phyloP scores from a whole-genome alignment of 2,888 invertebrate genomes.

The Anodontia alba region DNA sequence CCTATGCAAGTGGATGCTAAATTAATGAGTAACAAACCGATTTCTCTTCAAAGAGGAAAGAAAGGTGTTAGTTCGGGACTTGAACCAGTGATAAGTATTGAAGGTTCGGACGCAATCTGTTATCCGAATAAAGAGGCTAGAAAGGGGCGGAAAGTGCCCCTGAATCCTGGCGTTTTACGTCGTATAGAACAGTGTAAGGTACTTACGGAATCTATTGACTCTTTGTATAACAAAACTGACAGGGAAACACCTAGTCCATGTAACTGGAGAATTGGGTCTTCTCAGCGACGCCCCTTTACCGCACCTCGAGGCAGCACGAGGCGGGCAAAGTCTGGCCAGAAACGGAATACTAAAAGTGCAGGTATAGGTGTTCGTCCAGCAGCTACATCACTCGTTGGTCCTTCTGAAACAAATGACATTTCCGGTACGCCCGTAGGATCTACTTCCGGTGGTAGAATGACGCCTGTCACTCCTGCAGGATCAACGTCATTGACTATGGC shows the following conservation, averaged over 20 bases:
- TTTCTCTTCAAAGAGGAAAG: conserved; percentile 54
- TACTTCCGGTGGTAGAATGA: background rate
- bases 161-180: conserved; percentile 51
- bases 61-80: conserved; percentile 39
- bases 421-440: background rate
- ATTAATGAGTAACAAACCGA: conserved; percentile 61
- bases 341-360: background rate
- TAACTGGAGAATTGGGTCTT: conserved; percentile 10
- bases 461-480: background rate
- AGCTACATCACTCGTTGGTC: background rate
- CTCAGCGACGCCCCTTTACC: conserved; percentile 43
- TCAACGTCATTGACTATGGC: background rate
- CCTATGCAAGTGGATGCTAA: conserved; percentile 64
- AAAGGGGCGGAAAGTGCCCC: conserved; percentile 59
- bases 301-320: conserved; percentile 25
- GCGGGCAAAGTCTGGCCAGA: conserved; percentile 2
- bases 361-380: background rate
- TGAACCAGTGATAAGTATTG: conserved; percentile 64
- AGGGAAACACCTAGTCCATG: background rate
- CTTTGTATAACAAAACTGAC: conserved; percentile 30
- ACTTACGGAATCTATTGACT: conserved; percentile 50
- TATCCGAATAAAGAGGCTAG: conserved; percentile 67
- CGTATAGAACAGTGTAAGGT: conserved; percentile 65
- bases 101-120: conserved; percentile 67
- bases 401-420: background rate